phyloP scores from a whole-genome alignment of 2,113 vertebrate genomes.

The Anser cygnoides region DNA sequence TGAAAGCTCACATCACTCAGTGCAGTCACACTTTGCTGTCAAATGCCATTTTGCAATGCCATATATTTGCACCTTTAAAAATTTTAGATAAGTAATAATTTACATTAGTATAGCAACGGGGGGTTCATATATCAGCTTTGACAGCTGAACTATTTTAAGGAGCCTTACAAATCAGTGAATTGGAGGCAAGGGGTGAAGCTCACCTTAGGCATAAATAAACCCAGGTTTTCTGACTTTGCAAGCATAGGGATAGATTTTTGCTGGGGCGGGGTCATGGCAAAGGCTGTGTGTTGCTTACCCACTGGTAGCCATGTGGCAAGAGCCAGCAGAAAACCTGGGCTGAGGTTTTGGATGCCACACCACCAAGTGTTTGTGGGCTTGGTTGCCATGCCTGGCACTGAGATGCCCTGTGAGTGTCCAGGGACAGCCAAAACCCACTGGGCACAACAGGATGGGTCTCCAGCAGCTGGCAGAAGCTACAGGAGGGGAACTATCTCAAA shows the following conservation, averaged over 20 bases:
- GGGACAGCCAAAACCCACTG: not conserved
- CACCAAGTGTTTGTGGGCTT: not conserved
- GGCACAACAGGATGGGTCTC: not conserved
- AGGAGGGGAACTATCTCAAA: not conserved
- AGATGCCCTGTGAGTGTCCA: not conserved
- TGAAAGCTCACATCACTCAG: constrained; percentile 47
- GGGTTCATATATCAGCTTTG: not conserved
- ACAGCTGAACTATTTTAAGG: constrained; percentile 12
- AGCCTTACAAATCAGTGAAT: not conserved
- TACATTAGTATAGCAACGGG: not conserved
- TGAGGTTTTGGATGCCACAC: not conserved
- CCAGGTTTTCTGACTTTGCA: not conserved
- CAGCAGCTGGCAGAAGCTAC: not conserved
- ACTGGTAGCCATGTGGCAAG: not conserved
- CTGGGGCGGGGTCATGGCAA: not conserved
- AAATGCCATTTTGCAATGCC: constrained; percentile 56
- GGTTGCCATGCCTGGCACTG: not conserved
- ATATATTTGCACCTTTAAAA: constrained; percentile 47
- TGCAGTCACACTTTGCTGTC: constrained; percentile 47
- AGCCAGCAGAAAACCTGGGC: not conserved
- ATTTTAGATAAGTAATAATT: constrained; percentile 44
- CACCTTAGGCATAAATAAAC: not conserved
- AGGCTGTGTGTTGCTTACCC: not conserved
- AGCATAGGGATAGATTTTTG: not conserved
- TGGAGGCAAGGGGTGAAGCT: not conserved